These are phyloP conservation scores for Nesospiza acunhae DNA, from an alignment of 2,113 vertebrate genomes.

Conservation along the genomic window DNA sequence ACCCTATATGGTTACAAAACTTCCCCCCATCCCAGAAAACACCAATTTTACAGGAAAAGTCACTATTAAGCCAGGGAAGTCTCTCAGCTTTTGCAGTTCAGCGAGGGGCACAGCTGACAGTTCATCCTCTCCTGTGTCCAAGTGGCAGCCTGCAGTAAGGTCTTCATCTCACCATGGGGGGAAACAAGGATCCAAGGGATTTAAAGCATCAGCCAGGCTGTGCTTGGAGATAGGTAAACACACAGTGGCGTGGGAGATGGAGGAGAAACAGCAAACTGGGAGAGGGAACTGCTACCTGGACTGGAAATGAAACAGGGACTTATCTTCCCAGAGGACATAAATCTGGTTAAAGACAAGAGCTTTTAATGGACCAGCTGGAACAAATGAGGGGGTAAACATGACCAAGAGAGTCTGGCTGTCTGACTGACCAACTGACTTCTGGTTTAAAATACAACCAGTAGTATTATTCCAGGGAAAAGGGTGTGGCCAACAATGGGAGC, in stretches of 20 bases:
- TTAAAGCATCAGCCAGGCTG: background rate
- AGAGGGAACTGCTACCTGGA: background rate
- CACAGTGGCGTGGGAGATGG: background rate
- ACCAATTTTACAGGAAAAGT: background rate
- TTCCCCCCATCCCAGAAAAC: background rate
- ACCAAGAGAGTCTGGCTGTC: background rate
- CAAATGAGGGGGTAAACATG: background rate
- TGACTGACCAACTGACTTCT: background rate
- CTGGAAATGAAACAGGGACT: background rate
- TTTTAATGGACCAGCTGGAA: background rate
- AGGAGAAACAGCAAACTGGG: background rate
- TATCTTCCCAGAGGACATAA: background rate
- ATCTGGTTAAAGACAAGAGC: background rate
- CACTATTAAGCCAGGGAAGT: background rate
- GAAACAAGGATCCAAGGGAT: background rate
- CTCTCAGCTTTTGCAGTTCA: background rate
- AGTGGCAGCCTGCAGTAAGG: background rate
- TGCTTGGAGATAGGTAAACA: background rate
- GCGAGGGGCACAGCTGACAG: background rate
- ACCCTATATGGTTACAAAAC: background rate
- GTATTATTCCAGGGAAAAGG: background rate
- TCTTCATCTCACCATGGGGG: background rate
- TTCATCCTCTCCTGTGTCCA: background rate
- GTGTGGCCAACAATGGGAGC: background rate
- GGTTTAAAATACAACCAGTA: background rate